These are phyloP conservation scores for Sinohyriopsis cumingii DNA, from an alignment of 2,888 invertebrate genomes.

Conservation along the genomic window DNA sequence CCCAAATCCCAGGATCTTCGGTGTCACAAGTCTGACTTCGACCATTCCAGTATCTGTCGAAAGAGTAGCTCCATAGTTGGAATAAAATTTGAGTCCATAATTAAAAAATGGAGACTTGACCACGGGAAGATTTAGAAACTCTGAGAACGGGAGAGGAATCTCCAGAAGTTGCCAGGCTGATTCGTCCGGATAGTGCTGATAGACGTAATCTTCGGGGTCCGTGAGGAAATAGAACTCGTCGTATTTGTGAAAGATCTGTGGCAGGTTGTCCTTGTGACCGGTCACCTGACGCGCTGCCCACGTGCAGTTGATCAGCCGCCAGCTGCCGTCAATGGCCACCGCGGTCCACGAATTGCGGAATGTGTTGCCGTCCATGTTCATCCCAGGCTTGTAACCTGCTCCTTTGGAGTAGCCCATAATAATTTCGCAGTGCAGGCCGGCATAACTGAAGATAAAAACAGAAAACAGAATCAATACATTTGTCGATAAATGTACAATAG, in stretches of 20 bases:
- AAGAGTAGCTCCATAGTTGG: constrained; percentile 64
- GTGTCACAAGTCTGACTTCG: constrained; percentile 62
- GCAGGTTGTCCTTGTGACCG: constrained; percentile 60
- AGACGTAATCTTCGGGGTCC: constrained; percentile 70
- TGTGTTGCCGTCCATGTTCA: constrained; percentile 70
- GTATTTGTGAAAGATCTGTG: constrained; percentile 66
- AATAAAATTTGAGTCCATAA: constrained; percentile 61
- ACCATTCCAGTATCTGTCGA: constrained; percentile 62
- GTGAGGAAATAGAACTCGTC: constrained; percentile 72
- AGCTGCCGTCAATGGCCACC: constrained; percentile 96
- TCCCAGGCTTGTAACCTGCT: constrained; percentile 98
- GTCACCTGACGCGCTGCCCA: constrained; percentile 91
- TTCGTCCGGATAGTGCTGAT: constrained; percentile 71
- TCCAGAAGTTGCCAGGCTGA: constrained; percentile 73
- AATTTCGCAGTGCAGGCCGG: constrained; percentile 98
- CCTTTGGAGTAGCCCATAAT: constrained; percentile 99
- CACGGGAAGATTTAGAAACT: constrained; percentile 73
- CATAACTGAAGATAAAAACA: constrained; percentile 80
- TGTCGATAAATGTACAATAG: too few relatives aligned
- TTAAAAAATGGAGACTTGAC: constrained; percentile 74
- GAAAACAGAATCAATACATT: too few relatives aligned
- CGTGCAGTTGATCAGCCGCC: constrained; percentile 99
- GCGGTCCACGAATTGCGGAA: constrained; percentile 99
- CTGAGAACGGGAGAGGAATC: constrained; percentile 72
- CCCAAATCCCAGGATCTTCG: constrained; percentile 64